Conservation (phyloP, 2,888 invertebrate genomes). For the Caenorhabditis sp. region DNA sequence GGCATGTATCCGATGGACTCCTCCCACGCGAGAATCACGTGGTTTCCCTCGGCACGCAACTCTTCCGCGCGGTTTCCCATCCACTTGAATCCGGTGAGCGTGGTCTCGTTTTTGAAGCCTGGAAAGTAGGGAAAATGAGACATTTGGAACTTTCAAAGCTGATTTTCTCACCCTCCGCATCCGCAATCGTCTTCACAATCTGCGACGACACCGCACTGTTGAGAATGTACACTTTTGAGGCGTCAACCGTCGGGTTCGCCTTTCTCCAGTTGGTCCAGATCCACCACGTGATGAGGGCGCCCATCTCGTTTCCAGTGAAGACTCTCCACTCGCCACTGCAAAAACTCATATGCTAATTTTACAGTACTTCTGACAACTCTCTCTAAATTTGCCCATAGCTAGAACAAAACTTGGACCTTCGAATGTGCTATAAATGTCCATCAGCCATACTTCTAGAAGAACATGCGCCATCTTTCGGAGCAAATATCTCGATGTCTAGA, state of each 20-base stretch:
- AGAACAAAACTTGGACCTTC: too few relatives aligned
- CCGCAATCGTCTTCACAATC: conserved; percentile 91
- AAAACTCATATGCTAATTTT: background rate
- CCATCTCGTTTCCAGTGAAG: conserved; percentile 96
- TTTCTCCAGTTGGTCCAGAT: conserved; percentile 86
- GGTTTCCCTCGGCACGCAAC: conserved; percentile 88
- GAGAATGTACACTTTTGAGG: conserved; percentile 89
- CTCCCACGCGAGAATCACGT: conserved; percentile 94
- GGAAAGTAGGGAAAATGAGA: conserved; percentile 5
- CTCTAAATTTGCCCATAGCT: too few relatives aligned
- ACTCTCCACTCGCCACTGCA: conserved; percentile 90
- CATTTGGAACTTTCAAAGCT: too few relatives aligned
- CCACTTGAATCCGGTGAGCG: conserved; percentile 99
- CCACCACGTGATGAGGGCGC: conserved; percentile 97
- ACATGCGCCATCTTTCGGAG: too few relatives aligned
- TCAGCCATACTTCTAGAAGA: too few relatives aligned
- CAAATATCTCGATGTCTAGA: too few relatives aligned
- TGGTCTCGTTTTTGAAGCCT: conserved; percentile 87
- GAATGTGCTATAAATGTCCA: too few relatives aligned
- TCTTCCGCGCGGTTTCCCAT: conserved; percentile 94
- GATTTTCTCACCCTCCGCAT: conserved; percentile 86
- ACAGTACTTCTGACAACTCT: too few relatives aligned
- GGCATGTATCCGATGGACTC: conserved; percentile 96
- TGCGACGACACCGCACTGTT: conserved; percentile 97
- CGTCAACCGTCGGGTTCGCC: conserved; percentile 82